These are phyloP conservation scores for Macrocentrus cingulum DNA, from an alignment of 1,140 invertebrate species.

Conservation along the genomic window DNA sequence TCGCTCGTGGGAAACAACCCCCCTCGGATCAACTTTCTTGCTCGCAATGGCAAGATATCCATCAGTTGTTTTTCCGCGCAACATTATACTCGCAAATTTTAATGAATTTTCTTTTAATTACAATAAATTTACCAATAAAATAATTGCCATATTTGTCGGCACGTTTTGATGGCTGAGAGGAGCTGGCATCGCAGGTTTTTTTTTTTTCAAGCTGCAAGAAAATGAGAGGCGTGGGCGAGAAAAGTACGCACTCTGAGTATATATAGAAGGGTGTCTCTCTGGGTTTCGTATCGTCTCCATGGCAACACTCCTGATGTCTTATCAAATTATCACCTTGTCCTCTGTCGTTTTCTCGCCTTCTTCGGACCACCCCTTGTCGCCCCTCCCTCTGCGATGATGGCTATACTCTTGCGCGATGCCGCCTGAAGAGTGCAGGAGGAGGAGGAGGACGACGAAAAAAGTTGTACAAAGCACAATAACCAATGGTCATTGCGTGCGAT, in stretches of 20 bases:
- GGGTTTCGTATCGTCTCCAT: conserved; percentile 55
- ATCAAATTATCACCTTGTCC: conserved; percentile 61
- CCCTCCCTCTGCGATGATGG: conserved; percentile 10
- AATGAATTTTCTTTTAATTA: too few relatives aligned
- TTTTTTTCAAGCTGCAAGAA: too few relatives aligned
- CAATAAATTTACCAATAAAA: too few relatives aligned
- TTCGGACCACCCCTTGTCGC: background rate
- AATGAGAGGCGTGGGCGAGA: conserved; percentile 36
- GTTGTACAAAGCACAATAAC: conserved; percentile 43
- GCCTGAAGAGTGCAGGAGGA: background rate
- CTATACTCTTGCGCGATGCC: background rate
- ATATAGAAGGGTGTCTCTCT: conserved; percentile 33
- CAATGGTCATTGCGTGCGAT: conserved; percentile 48
- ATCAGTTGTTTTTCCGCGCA: conserved; percentile 14
- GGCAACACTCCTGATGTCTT: conserved; percentile 57
- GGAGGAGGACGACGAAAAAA: conserved; percentile 32
- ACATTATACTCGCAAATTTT: too few relatives aligned
- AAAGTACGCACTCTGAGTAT: conserved; percentile 18
- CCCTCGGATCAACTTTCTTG: conserved; percentile 15
- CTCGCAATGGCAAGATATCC: background rate
- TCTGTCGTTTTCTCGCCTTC: conserved; percentile 25
- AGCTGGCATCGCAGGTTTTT: too few relatives aligned
- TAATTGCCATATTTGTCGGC: too few relatives aligned
- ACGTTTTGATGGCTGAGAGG: too few relatives aligned
- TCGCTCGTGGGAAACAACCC: conserved; percentile 29